phyloP scores from a whole-genome alignment of 2,888 invertebrate genomes.

The Pristionchus japonicus region DNA sequence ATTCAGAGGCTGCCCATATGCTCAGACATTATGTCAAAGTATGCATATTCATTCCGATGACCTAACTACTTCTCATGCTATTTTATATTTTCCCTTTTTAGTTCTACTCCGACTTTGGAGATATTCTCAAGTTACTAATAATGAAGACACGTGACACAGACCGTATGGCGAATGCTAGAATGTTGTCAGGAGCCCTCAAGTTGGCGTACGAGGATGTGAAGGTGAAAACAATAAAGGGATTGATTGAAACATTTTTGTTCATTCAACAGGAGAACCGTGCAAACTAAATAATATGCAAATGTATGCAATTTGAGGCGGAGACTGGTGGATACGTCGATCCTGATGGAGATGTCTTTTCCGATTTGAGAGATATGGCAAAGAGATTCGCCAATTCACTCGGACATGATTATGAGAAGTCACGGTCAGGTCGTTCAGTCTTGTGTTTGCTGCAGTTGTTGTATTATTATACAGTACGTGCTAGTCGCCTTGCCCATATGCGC shows the following conservation, averaged over 20 bases:
- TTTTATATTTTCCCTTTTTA: too few species aligned
- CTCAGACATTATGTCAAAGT: constrained; percentile 97
- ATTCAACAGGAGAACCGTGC: too few species aligned
- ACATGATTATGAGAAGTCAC: constrained; percentile 78
- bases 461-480: too few species aligned
- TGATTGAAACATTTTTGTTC: too few species aligned
- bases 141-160: constrained; percentile 97
- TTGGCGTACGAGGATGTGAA: constrained; percentile 82
- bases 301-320: constrained; percentile 32
- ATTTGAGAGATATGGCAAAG: constrained; percentile 89
- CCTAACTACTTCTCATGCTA: too few species aligned
- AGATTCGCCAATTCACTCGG: constrained; percentile 85
- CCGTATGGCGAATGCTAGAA: constrained; percentile 94
- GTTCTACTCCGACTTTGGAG: constrained; percentile 98
- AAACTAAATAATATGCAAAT: background rate
- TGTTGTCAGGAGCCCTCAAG: constrained; percentile 92
- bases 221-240: too few species aligned
- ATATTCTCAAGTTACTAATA: constrained; percentile 96
- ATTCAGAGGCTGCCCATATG: constrained; percentile 89
- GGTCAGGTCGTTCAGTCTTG: too few species aligned
- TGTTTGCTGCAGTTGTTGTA: too few species aligned
- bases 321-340: constrained; percentile 62
- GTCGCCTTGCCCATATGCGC: too few species aligned
- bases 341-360: constrained; percentile 65
- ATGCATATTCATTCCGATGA: too few species aligned